phyloP scores from a whole-genome alignment of 2,888 invertebrate genomes.

The Drosophila conformis region DNA sequence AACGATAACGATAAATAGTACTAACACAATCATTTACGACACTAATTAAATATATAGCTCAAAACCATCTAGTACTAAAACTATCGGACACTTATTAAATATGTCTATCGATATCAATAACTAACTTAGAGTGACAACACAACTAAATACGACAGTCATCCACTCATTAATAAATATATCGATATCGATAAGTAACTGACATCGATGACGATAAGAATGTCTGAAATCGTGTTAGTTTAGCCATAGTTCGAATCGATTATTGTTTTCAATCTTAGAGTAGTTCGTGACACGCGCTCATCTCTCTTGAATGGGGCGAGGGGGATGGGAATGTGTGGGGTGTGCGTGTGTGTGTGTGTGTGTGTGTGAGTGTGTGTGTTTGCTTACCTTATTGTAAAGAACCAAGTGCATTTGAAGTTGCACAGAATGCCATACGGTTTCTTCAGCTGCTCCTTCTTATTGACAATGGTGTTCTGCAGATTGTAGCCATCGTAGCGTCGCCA shows the following conservation, averaged over 20 bases:
- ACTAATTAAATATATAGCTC: background rate
- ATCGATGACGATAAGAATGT: background rate
- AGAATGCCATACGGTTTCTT: conserved; percentile 84
- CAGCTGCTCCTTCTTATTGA: conserved; percentile 83
- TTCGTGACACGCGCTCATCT: conserved; percentile 4
- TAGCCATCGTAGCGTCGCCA: conserved; percentile 84
- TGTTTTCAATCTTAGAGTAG: background rate
- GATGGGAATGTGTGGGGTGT: background rate
- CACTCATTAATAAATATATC: background rate
- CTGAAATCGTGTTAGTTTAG: background rate
- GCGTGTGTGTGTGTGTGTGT: background rate
- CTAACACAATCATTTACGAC: background rate
- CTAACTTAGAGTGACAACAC: background rate
- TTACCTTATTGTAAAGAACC: conserved; percentile 83
- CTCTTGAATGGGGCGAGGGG: background rate
- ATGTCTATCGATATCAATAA: background rate
- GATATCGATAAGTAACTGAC: background rate
- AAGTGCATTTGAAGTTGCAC: conserved; percentile 84
- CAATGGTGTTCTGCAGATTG: conserved; percentile 82
- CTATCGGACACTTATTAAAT: background rate
- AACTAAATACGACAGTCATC: background rate
- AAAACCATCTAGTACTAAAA: background rate
- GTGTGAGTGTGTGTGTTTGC: background rate
- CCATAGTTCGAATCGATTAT: background rate
- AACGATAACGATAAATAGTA: background rate